Conservation (phyloP, 1,140 invertebrate genomes). For the Calephelis nemesis region DNA sequence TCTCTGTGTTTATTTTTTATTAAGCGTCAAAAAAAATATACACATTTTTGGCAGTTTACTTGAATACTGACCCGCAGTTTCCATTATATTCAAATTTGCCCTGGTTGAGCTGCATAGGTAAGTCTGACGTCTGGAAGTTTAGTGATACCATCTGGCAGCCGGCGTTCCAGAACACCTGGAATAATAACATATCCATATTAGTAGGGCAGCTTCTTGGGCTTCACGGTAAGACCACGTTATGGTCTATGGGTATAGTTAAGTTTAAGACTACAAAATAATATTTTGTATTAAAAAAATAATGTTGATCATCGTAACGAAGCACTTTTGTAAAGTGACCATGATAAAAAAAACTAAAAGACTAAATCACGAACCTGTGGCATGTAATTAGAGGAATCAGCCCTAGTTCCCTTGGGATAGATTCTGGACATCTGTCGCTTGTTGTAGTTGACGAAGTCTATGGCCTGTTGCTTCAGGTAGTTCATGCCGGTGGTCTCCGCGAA, state of each 20-base stretch:
- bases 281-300: no score
- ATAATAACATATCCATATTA: no score
- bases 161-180: slow-evolving; percentile 93
- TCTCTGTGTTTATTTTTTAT: no score
- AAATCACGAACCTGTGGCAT: slow-evolving; percentile 93
- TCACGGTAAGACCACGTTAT: no score
- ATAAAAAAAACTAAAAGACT: neutral
- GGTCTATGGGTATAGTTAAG: no score
- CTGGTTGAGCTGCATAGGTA: slow-evolving; percentile 99
- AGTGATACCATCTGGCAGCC: slow-evolving; percentile 98
- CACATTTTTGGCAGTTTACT: no score
- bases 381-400: slow-evolving; percentile 99
- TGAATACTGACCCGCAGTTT: slow-evolving; percentile 84
- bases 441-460: slow-evolving; percentile 99
- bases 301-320: no score
- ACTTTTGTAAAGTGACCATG: neutral
- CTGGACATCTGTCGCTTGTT: slow-evolving; percentile 99
- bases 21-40: no score
- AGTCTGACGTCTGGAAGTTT: slow-evolving; percentile 99
- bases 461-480: slow-evolving; percentile 95
- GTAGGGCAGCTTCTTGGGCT: no score
- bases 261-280: no score
- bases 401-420: slow-evolving; percentile 98
- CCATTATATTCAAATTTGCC: slow-evolving; percentile 99
- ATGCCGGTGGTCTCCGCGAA: slow-evolving; percentile 98